phyloP scores from a whole-genome alignment of 2,797 vertebrate species.

The Esox lucius region DNA sequence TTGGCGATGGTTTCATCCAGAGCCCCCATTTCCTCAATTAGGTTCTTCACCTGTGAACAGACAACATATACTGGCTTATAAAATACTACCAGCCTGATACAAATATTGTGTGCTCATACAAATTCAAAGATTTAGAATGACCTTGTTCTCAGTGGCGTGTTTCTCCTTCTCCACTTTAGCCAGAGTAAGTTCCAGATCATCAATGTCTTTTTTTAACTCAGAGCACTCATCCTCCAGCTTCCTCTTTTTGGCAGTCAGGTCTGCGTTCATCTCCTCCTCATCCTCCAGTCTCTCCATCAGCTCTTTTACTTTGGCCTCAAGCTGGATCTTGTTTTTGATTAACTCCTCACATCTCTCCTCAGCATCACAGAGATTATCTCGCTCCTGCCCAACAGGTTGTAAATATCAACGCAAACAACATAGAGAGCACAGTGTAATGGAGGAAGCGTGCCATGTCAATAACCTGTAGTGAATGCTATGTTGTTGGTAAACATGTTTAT shows the following conservation, averaged over 20 bases:
- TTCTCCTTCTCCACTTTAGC: no score
- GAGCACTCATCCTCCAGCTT: slow-evolving; percentile 79
- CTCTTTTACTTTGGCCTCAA: slow-evolving; percentile 77
- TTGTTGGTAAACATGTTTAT: not conserved
- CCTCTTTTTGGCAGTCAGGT: slow-evolving; percentile 71
- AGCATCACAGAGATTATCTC: slow-evolving; percentile 81
- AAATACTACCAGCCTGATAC: no score
- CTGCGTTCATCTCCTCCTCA: slow-evolving; percentile 73
- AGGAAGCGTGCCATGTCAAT: slow-evolving; percentile 57
- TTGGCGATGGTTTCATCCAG: slow-evolving; percentile 74
- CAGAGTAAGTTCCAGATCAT: no score
- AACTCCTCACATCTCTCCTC: slow-evolving; percentile 77
- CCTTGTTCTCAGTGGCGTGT: no score
- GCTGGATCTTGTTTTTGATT: slow-evolving; percentile 76
- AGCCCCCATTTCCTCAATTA: slow-evolving; percentile 78
- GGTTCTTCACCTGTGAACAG: slow-evolving; percentile 72
- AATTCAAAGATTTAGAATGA: no score
- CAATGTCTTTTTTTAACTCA: not conserved
- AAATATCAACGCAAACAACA: slow-evolving; percentile 37
- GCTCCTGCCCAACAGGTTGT: slow-evolving; percentile 70
- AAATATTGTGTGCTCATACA: no score
- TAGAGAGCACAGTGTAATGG: slow-evolving; percentile 27
- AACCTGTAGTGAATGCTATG: not conserved
- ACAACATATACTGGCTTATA: not conserved
- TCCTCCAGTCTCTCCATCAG: slow-evolving; percentile 69